Conservation (phyloP, 2,113 vertebrate species). For the Oostethus manadensis region DNA sequence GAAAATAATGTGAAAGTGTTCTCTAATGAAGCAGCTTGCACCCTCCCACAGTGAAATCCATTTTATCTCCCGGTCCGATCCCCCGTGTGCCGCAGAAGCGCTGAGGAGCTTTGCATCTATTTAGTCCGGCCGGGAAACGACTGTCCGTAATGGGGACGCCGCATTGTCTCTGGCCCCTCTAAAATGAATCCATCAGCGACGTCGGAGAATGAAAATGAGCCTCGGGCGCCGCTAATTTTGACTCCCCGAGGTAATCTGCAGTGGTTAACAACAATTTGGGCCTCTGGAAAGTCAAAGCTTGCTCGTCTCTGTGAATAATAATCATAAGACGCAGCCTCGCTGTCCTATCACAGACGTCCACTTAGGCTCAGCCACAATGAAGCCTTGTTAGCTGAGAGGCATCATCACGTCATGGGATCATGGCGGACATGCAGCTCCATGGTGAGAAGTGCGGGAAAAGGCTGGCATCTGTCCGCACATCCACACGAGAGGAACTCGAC, state of each 20-base stretch:
- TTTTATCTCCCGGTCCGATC: not conserved
- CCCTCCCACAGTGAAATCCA: not conserved
- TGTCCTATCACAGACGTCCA: not conserved
- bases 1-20: too few species aligned
- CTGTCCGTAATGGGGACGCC: constrained; percentile 28
- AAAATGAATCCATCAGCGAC: constrained; percentile 54
- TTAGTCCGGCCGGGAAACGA: constrained; percentile 30
- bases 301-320: constrained; percentile 47
- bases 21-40: not conserved
- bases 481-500: constrained; percentile 21
- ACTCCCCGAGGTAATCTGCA: constrained; percentile 44
- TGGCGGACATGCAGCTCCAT: too few species aligned
- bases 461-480: constrained; percentile 40
- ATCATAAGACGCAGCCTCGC: not conserved
- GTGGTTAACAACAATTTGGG: constrained; percentile 52
- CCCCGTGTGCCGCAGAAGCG: not conserved
- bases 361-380: constrained; percentile 1
- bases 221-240: constrained; percentile 39
- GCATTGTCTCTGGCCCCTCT: constrained; percentile 30
- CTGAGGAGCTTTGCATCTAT: constrained; percentile 31
- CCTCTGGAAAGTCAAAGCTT: constrained; percentile 34
- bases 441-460: not conserved
- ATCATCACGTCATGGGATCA: too few species aligned
- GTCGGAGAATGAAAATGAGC: constrained; percentile 35
- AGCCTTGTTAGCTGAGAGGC: not conserved